Evolutionary conservation across 1,140 invertebrate species (phyloP), one percentile per base, ranked within the genome.

Genomic region (Drosophila prosaltans): DNA sequence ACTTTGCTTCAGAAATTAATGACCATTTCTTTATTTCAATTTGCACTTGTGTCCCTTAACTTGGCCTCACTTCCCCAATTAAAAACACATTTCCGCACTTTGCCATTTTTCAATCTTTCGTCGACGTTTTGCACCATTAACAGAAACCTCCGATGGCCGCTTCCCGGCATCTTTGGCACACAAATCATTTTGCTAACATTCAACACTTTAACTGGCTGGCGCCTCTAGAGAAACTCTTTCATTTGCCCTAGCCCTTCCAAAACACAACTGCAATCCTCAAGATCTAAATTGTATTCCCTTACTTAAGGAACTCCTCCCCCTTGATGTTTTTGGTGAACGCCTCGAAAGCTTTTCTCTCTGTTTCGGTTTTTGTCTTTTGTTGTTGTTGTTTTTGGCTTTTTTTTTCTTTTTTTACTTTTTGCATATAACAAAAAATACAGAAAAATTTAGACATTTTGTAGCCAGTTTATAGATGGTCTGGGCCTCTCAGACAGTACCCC

Each of bases 371-470:
- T 45, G 36, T 40, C 45, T 40, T 48, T 59, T 54, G 24, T 59
- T 28, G 21, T 32, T 57, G 28, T n/a, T 43, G 10, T 57, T 51
- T 41, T 9, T 51, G 9, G 3, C 16, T 51, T 41, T 43, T 59
- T 30, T 8, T 45, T 58, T 62, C 40, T 72, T 41, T 30, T 69
- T 71, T 32, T 51, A 59, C 40, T 70, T 58, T 58, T 43, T 48
- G n/a, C 21, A 30, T 62, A 10, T 55, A 40, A 55, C 10, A 41
- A 51, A 41, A 41, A 66, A 73, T 71, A 36, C 9, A 41, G 16
- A 40, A 54, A 70, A 84, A 84, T 76, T 63, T 81, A 85, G 77
- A 88, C 77, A 88, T 88, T 83, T 88, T 89, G 77, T 83, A 80
- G 84, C 84, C 83, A 88, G 80, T 83, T 89, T 89, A 80, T 80